Evolutionary conservation across 2,113 vertebrate genomes (phyloP).

Genomic region (Polypterus senegalus): DNA sequence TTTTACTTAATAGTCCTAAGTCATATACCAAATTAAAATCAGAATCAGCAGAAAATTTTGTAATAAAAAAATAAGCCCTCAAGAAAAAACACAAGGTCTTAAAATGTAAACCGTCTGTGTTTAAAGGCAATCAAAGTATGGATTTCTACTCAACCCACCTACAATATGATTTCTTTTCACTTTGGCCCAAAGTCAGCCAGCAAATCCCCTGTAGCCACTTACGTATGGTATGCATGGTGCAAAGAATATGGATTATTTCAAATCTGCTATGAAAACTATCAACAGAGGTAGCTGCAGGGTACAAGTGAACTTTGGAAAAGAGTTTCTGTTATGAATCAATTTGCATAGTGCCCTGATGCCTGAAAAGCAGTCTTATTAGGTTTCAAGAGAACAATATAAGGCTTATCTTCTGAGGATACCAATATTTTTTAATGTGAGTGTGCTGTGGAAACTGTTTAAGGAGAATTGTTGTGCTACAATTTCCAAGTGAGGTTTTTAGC

Average conservation of each 20-base stretch:
- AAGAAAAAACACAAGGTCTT: too few species aligned
- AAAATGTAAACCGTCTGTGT: too few species aligned
- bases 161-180: neutral
- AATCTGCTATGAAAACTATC: conserved; percentile 5
- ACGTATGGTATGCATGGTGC: conserved; percentile 2
- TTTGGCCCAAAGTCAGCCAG: neutral
- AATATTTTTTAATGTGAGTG: conserved; percentile 28
- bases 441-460: conserved; percentile 31
- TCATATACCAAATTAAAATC: too few species aligned
- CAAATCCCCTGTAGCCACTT: neutral
- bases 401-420: conserved; percentile 14
- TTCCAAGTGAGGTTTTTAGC: conserved; percentile 22
- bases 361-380: conserved; percentile 16
- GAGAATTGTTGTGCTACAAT: conserved; percentile 26
- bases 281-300: conserved; percentile 20
- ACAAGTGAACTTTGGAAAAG: conserved; percentile 28
- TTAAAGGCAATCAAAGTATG: too few species aligned
- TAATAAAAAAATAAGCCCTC: too few species aligned
- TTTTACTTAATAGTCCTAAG: too few species aligned
- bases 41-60: too few species aligned
- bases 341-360: conserved; percentile 22
- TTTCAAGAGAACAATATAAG: conserved; percentile 23
- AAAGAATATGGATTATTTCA: conserved; percentile 18
- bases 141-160: too few species aligned
- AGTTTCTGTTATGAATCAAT: conserved; percentile 29